phyloP scores from a whole-genome alignment of 2,888 invertebrate species.

The Caenorhabditis afra region DNA sequence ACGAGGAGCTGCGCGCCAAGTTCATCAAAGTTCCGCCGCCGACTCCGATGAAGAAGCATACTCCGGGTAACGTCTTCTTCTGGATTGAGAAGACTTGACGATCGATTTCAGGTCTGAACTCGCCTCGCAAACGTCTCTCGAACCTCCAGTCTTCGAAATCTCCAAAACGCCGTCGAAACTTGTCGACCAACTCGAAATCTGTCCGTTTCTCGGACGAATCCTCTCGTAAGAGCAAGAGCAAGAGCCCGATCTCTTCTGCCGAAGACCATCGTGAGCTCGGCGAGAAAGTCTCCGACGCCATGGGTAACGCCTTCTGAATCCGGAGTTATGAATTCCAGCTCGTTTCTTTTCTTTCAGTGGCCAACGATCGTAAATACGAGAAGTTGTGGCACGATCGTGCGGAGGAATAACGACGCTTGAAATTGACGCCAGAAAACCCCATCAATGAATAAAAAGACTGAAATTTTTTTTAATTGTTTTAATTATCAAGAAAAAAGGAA shows the following conservation, averaged over 20 bases:
- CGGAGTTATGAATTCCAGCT: too few species aligned
- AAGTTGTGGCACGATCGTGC: conserved; percentile 4
- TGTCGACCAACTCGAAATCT: conserved; percentile 3
- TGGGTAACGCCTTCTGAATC: background rate
- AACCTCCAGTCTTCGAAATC: background rate
- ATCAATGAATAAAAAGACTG: too few species aligned
- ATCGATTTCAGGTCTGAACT: conserved; percentile 18
- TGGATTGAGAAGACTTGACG: background rate
- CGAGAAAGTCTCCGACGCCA: conserved; percentile 1
- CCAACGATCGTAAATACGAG: background rate
- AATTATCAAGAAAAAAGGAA: background rate
- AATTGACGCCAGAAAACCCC: too few species aligned
- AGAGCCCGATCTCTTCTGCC: background rate
- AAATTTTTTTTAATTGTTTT: too few species aligned
- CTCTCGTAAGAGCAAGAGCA: background rate
- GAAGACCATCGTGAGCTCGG: background rate
- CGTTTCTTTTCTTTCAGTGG: conserved; percentile 2
- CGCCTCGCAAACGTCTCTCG: conserved; percentile 12
- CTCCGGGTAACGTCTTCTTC: conserved; percentile 4
- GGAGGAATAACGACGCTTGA: conserved; percentile 4
- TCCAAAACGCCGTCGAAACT: background rate
- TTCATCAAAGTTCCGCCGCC: conserved; percentile 15
- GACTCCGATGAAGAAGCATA: conserved; percentile 26
- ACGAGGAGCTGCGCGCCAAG: conserved; percentile 3
- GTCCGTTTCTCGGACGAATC: conserved; percentile 20